Conservation (phyloP, 1,140 invertebrate genomes). For the Dinothrombium tinctorium region DNA sequence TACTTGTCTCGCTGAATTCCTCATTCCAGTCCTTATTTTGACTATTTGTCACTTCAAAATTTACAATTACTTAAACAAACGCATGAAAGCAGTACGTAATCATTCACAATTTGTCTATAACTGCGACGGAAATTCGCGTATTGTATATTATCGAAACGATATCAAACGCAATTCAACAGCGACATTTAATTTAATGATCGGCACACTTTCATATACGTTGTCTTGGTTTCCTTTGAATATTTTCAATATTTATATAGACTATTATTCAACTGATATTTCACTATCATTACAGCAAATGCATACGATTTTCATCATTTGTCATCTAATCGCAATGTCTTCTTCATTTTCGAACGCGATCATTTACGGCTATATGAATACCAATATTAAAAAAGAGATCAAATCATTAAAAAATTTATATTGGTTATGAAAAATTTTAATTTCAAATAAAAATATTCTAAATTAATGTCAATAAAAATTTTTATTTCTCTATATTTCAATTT, state of each 20-base stretch:
- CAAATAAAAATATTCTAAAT: no score
- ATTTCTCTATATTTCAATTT: no score
- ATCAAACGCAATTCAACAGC: constrained; percentile 27
- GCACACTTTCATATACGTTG: constrained; percentile 19
- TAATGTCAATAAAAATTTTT: no score
- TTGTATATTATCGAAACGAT: constrained; percentile 20
- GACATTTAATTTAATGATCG: constrained; percentile 21
- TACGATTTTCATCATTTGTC: constrained; percentile 29
- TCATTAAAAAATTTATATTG: no score
- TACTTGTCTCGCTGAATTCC: constrained; percentile 28
- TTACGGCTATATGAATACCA: constrained; percentile 31
- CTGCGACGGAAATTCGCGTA: constrained; percentile 10
- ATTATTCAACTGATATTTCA: constrained; percentile 17
- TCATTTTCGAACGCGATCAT: constrained; percentile 29
- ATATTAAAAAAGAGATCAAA: constrained; percentile 25
- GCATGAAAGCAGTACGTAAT: neutral
- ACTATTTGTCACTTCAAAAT: constrained; percentile 27
- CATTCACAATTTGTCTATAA: neutral
- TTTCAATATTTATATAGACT: constrained; percentile 26
- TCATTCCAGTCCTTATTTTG: constrained; percentile 29
- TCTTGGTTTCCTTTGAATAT: constrained; percentile 29
- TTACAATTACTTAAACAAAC: constrained; percentile 21
- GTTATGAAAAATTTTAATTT: no score
- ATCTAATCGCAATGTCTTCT: constrained; percentile 31
- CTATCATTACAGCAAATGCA: constrained; percentile 19